A percentile compares a stretch with the other conserved stretches of the same genome.
Conservation (phyloP, 2,888 invertebrate species). For the Patella caerulea region DNA sequence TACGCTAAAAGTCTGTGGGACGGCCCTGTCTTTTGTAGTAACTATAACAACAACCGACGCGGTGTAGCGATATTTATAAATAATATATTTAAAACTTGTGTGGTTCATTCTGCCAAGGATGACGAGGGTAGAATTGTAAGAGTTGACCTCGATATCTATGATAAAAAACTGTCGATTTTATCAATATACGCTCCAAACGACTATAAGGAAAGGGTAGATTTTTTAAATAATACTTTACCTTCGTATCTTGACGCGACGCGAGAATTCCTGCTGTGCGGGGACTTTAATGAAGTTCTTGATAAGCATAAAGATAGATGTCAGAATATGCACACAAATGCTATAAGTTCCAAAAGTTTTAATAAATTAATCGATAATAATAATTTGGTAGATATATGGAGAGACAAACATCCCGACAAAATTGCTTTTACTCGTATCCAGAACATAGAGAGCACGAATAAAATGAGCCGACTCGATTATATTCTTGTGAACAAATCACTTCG, state of each 20-base stretch:
- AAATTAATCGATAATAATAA: neutral
- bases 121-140: neutral
- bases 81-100: neutral
- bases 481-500: neutral
- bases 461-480: neutral
- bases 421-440: neutral
- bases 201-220: neutral
- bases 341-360: neutral
- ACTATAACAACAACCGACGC: neutral
- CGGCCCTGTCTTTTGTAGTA: neutral
- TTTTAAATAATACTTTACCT: neutral
- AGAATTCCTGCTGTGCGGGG: neutral
- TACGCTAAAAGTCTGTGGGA: neutral
- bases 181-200: neutral
- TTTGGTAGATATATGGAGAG: neutral
- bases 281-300: neutral
- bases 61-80: neutral
- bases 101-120: neutral
- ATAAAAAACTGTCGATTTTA: neutral
- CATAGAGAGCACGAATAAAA: neutral
- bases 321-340: neutral
- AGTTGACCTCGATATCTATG: neutral
- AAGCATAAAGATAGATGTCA: neutral
- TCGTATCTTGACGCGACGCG: neutral
- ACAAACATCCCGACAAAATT: neutral